Evolutionary conservation across 1,140 invertebrate species (phyloP), one percentile per base, ranked within the genome.

Genomic region (Sitodiplosis mosellana): DNA sequence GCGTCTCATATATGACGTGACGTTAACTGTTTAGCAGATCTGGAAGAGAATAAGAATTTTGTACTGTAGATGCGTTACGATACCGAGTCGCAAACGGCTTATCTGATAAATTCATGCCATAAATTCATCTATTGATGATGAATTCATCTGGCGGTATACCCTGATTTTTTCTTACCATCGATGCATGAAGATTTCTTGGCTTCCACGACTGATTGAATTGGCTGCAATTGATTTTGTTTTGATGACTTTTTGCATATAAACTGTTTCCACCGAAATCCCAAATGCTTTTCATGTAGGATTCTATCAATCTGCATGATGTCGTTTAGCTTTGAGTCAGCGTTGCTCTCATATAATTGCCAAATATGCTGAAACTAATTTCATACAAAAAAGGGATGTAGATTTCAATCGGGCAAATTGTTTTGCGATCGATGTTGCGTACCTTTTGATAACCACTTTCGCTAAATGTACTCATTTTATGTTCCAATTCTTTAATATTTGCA

Each of bases 291-390:
- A 53, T 78, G 67, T 33, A 86, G 67, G 43, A 77, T 66, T 60
- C 67, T 67, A 62, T 86, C 80, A 2, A 73, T 74, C 8, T 68
- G 63, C 20, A 78, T 59, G 53, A 80, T 74, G 59, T 74, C 69
- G 3, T 70, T 54, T 0, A 80, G 51, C 5, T 81, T 54, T 11
- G 69, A 58, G 42, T 73, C 70, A 1, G 73, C 73, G 49, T 69
- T 72, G 36, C 71, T 65, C 41, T 70, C 69, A 59, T 85, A 84
- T 67, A 84, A 77, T 22, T 77, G 70, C 81, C 80, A 81, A 47
- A 81, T 67, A 37, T 55, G 52, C 47, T 56, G 52, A 47, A 59
- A 64, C 43, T 50, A 15, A 33, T 41, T 38, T 8, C 21, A 43
- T 22, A 41, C 6, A 48, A 21, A 17, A 48, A 15, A 40, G 38